Base-by-base conservation (phyloP, 2,113 vertebrate species). In the Ancistrus triradiatus region DNA sequence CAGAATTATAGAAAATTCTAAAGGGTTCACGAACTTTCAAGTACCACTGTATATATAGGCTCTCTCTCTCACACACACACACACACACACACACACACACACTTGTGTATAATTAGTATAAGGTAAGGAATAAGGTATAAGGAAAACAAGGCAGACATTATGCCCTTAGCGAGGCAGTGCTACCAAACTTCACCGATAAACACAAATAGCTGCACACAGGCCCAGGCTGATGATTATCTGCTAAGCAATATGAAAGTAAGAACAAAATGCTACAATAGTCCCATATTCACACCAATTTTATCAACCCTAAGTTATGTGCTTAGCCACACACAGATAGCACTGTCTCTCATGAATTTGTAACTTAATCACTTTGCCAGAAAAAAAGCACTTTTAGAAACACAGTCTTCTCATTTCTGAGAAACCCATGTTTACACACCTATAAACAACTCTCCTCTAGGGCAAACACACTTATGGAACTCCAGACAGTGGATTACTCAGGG, bases 141-240 rank as follows among this genome's bases (percentile, higher is more conserved):
- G n/a, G n/a, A n/a, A 35, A 56, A 37, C 13, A 18, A 28, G 43
- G 44, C 43, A 61, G 22, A 50, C 37, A 17, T 21, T 18, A 43
- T 6, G 19, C 21, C 35, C 19, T 18, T 15, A 38, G 17, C 19
- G 17, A 49, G 19, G 6, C 28, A 10, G 11, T 15, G 17, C 27
- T 48, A 9, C 21, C 17, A 38, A 46, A 22, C 13, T 8, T 31
- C 59, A 35, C 25, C 11, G 19, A 40, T 37, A 47, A 35, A 48
- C 28, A 15, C 43, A 35, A 24, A 46, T 33, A 17, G 22, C 53
- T 59, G 14, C n/a, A 27, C 14, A n/a, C 38, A 52, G 44, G 27
- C 35, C 51, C 7, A 17, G 33, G 31, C 46, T 4, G 52, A 55
- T 64, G 11, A 15, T 40, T 52, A 73, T 67, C 64, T 67, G 24